These are phyloP conservation scores for Drepana arcuata DNA, from an alignment of 1,140 invertebrate species.

Conservation along the genomic window DNA sequence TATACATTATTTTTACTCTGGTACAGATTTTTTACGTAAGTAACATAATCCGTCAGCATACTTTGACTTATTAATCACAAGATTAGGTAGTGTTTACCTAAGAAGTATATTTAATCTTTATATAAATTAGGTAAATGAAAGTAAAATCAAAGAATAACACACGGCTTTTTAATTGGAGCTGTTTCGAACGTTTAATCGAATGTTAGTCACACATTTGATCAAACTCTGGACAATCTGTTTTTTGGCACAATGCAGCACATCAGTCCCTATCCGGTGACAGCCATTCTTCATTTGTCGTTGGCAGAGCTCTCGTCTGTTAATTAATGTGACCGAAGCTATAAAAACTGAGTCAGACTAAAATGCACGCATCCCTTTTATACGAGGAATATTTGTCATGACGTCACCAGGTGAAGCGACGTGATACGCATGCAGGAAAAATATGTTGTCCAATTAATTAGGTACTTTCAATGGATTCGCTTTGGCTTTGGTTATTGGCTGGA, in stretches of 20 bases:
- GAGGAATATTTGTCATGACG: conserved; percentile 28
- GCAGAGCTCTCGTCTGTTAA: conserved; percentile 23
- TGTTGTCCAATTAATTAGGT: conserved; percentile 36
- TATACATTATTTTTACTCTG: not conserved
- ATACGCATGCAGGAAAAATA: conserved; percentile 29
- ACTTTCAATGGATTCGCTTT: conserved; percentile 26
- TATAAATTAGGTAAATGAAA: no score
- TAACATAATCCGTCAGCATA: not conserved
- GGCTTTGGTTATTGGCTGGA: conserved; percentile 27
- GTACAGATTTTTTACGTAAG: not conserved
- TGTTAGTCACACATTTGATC: no score
- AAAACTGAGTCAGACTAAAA: no score
- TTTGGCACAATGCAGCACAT: conserved; percentile 5
- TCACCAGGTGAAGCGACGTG: conserved; percentile 34
- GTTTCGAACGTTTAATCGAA: no score
- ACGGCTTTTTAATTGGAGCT: no score
- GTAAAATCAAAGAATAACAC: no score
- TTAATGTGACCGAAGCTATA: conserved; percentile 29
- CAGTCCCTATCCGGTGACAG: conserved; percentile 5
- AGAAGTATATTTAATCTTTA: no score
- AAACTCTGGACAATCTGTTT: no score
- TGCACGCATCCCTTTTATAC: conserved; percentile 19
- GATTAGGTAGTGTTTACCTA: no score
- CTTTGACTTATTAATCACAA: not conserved
- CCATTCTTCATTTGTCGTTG: conserved; percentile 26